Conservation (phyloP, 2,113 vertebrate genomes). For the Protobothrops flavoviridis region DNA sequence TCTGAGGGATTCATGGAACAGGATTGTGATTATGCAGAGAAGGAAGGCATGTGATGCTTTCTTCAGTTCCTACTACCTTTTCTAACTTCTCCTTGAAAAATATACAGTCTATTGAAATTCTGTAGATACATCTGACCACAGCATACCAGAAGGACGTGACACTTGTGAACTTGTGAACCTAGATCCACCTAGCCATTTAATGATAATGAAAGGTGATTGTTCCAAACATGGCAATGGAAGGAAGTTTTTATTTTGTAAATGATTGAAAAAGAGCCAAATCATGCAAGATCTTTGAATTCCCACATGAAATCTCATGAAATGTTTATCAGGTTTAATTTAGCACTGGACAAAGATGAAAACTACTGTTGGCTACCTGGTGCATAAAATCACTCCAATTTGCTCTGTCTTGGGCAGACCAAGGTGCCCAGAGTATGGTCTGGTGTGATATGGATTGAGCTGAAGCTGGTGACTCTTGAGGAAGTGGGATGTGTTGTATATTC, state of each 20-base stretch:
- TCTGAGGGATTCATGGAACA: neutral
- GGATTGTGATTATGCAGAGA: slow-evolving; percentile 18
- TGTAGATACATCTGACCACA: neutral
- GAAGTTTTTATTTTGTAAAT: neutral
- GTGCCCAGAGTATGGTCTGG: neutral
- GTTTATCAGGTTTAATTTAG: neutral
- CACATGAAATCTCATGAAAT: neutral
- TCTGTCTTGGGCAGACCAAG: neutral
- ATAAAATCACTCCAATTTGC: neutral
- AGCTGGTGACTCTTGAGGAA: neutral
- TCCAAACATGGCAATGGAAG: neutral
- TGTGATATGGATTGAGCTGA: neutral
- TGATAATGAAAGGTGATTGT: slow-evolving; percentile 1
- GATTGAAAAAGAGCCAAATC: neutral
- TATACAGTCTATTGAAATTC: slow-evolving; percentile 4
- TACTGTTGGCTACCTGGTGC: neutral
- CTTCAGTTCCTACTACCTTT: slow-evolving; percentile 6
- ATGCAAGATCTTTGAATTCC: neutral
- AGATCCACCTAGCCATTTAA: neutral
- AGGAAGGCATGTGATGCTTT: slow-evolving; percentile 2
- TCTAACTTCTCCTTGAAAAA: slow-evolving; percentile 8
- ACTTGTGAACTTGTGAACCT: neutral
- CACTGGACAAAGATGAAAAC: neutral
- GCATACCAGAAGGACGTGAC: neutral
- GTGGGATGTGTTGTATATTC: neutral